A percentile compares a stretch with the other conserved stretches of the same genome.
These are phyloP conservation scores for Botia almorhae DNA, from an alignment of 2,797 vertebrate species.

Conservation along the genomic window DNA sequence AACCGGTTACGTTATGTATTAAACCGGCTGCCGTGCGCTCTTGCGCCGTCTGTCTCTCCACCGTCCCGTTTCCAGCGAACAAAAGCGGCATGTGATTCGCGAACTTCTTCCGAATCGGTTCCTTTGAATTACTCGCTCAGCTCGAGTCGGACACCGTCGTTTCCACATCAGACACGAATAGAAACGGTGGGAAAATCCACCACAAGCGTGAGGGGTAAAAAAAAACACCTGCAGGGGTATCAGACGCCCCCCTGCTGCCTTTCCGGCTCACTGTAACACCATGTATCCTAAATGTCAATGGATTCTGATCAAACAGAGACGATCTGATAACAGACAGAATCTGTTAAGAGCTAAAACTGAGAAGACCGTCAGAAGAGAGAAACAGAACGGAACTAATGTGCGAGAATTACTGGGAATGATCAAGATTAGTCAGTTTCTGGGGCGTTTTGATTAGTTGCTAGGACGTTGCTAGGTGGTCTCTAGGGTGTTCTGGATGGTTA, in stretches of 20 bases:
- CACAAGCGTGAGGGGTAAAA: neutral
- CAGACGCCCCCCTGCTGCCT: constrained; percentile 43
- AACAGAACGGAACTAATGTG: too few species aligned
- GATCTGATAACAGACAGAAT: neutral
- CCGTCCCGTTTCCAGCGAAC: constrained; percentile 34
- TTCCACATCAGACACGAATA: too few species aligned
- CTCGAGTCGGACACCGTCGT: neutral
- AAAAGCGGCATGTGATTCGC: constrained; percentile 26
- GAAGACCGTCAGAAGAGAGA: neutral
- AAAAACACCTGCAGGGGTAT: constrained; percentile 24
- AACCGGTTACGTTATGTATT: too few species aligned
- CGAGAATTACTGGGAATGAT: neutral
- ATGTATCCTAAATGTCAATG: neutral
- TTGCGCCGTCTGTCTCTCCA: constrained; percentile 23
- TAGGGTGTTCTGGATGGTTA: too few species aligned
- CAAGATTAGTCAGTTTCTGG: too few species aligned
- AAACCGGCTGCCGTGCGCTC: constrained; percentile 11
- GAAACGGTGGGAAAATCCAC: neutral
- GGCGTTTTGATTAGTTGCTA: neutral
- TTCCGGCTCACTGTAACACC: constrained; percentile 18
- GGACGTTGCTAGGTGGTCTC: too few species aligned
- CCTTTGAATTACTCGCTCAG: neutral
- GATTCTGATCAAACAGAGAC: constrained; percentile 22
- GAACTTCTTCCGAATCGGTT: neutral
- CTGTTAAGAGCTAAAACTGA: neutral